Conservation (phyloP, 2,797 vertebrate genomes). For the Pristis pectinata region DNA sequence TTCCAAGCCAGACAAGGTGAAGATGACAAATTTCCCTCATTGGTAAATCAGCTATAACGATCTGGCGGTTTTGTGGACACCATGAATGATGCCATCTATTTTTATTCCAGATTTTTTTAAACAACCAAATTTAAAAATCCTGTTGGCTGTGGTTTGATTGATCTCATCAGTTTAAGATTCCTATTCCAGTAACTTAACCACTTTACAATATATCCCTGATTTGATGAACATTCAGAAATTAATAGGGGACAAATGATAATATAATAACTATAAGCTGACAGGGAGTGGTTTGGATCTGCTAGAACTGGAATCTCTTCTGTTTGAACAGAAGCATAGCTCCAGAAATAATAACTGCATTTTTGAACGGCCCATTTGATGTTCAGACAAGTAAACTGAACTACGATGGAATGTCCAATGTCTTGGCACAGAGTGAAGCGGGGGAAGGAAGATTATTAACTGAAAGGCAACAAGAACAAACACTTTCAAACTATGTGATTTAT, state of each 20-base stretch:
- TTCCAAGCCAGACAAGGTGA: too few species aligned
- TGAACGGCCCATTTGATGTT: constrained; percentile 4
- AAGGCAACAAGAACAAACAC: background rate
- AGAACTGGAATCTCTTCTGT: constrained; percentile 1
- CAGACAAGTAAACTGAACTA: constrained; percentile 19
- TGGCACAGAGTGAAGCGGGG: constrained; percentile 10
- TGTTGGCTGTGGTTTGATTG: too few species aligned
- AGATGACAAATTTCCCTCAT: too few species aligned
- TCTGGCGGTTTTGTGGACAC: too few species aligned
- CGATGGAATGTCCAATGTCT: constrained; percentile 22
- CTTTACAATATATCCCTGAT: too few species aligned
- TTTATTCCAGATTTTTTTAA: too few species aligned
- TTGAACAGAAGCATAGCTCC: background rate
- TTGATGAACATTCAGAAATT: background rate
- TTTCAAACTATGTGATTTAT: constrained; percentile 10
- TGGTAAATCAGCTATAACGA: too few species aligned
- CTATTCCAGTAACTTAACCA: too few species aligned
- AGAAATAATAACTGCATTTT: constrained; percentile 33
- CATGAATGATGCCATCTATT: too few species aligned
- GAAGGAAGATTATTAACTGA: constrained; percentile 20
- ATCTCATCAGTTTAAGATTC: too few species aligned
- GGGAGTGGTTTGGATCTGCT: too few species aligned
- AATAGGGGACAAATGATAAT: background rate
- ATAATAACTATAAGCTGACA: background rate
- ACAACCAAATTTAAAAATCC: too few species aligned